phyloP scores from a whole-genome alignment of 2,888 invertebrate species.

The Stenotaenia linearis region DNA sequence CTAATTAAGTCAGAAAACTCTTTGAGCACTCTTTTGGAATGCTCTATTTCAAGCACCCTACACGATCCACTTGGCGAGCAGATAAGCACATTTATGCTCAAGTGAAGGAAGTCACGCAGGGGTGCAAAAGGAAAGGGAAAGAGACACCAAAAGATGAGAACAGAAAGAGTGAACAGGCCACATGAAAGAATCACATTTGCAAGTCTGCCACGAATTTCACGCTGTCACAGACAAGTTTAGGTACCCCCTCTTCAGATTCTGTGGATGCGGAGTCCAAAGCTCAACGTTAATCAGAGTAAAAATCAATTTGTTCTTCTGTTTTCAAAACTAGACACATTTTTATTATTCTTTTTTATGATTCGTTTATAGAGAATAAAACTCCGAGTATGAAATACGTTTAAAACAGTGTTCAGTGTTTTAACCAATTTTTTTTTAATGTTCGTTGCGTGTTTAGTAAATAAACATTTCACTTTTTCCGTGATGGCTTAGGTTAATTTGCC shows the following conservation, averaged over 20 bases:
- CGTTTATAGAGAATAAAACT: not conserved
- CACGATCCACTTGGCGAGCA: slow-evolving; percentile 4
- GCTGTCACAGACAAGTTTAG: slow-evolving; percentile 1
- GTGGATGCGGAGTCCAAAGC: not conserved
- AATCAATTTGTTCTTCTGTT: not conserved
- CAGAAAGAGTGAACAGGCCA: not conserved
- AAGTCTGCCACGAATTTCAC: slow-evolving; percentile 14
- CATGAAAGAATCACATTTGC: slow-evolving; percentile 6
- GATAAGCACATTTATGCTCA: slow-evolving; percentile 11
- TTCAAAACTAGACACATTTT: not conserved
- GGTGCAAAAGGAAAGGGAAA: slow-evolving; percentile 4
- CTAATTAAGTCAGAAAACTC: slow-evolving; percentile 19
- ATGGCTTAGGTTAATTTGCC: not conserved
- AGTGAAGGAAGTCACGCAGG: slow-evolving; percentile 19
- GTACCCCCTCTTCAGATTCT: not conserved
- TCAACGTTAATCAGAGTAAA: not conserved
- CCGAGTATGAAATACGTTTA: not conserved
- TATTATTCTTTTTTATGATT: not conserved
- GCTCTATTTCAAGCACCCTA: slow-evolving; percentile 19
- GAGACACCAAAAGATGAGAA: slow-evolving; percentile 1
- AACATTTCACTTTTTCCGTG: not conserved
- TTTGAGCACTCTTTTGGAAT: slow-evolving; percentile 14
- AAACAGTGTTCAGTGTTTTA: not conserved
- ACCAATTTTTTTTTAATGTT: not conserved
- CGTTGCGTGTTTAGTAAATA: not conserved